A percentile compares a stretch with the other conserved stretches of the same genome.
Conservation (phyloP, 2,888 invertebrate species). For the Synanthedon myopaeformis region DNA sequence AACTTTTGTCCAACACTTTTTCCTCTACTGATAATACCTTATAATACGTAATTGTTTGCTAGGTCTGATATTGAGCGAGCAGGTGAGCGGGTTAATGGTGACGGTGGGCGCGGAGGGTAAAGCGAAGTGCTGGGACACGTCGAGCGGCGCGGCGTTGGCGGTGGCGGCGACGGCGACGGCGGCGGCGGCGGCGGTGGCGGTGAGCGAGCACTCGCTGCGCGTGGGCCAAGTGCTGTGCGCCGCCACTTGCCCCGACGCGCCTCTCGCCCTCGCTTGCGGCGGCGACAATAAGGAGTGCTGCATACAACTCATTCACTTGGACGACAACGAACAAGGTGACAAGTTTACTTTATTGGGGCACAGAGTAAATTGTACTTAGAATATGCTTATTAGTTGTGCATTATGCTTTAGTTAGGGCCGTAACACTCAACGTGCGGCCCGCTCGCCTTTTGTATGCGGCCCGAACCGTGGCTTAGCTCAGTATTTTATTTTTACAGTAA, state of each 20-base stretch:
- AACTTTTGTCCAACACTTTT: no score
- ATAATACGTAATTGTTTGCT: constrained; percentile 13
- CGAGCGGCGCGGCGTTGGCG: no score
- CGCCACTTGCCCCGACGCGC: constrained; percentile 83
- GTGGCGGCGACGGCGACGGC: constrained; percentile 23
- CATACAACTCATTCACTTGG: constrained; percentile 76
- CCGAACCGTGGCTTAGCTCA: no score
- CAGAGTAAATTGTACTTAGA: no score
- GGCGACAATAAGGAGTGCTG: constrained; percentile 86
- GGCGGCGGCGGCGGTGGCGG: constrained; percentile 18
- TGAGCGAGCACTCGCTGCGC: constrained; percentile 66
- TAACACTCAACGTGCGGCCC: no score
- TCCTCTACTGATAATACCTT: no score
- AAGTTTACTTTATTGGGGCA: no score
- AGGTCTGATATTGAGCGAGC: constrained; percentile 79
- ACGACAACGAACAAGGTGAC: constrained; percentile 68
- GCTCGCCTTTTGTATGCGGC: no score
- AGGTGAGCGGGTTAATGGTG: constrained; percentile 80
- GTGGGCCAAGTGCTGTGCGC: constrained; percentile 82
- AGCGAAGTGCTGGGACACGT: constrained; percentile 88
- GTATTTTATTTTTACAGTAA: no score
- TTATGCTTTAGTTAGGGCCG: no score
- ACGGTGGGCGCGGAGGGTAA: constrained; percentile 84
- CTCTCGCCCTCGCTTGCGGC: constrained; percentile 83
- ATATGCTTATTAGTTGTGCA: no score